phyloP scores from a whole-genome alignment of 1,140 invertebrate species.

The Ptiloglossa arizonensis region DNA sequence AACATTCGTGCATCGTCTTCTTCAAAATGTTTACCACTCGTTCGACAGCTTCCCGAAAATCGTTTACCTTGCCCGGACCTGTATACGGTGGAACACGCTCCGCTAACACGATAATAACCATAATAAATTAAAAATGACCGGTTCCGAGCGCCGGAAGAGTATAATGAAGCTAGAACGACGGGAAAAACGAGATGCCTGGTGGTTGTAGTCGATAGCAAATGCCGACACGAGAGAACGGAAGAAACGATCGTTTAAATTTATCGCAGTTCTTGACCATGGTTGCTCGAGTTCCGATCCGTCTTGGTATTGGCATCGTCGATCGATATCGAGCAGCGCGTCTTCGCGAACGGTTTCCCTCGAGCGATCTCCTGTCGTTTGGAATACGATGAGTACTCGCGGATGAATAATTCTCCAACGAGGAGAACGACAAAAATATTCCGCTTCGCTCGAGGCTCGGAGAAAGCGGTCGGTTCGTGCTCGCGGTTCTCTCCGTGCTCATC shows the following conservation, averaged over 20 bases:
- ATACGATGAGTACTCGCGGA: conserved; percentile 23
- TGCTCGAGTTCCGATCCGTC: conserved; percentile 11
- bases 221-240: not conserved
- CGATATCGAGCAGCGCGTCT: conserved; percentile 24
- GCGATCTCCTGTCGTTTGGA: not conserved
- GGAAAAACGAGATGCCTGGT: not conserved
- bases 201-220: not conserved
- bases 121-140: conserved; percentile 20
- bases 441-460: conserved; percentile 62
- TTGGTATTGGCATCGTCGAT: conserved; percentile 29
- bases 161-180: not conserved
- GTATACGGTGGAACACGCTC: too few species aligned
- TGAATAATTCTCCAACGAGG: conserved; percentile 38
- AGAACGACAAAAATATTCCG: conserved; percentile 66
- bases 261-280: conserved; percentile 21
- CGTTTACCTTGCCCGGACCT: too few species aligned
- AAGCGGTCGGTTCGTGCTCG: conserved; percentile 49
- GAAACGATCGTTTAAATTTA: conserved; percentile 28
- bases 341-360: not conserved
- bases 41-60: conserved; percentile 58
- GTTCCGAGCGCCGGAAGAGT: not conserved
- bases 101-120: not conserved
- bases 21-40: conserved; percentile 32
- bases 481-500: conserved; percentile 36
- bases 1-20: conserved; percentile 41